Evolutionary conservation across 2,113 vertebrate genomes (phyloP), one percentile per base, ranked within the genome.

Genomic region (Brachyistius frenatus): DNA sequence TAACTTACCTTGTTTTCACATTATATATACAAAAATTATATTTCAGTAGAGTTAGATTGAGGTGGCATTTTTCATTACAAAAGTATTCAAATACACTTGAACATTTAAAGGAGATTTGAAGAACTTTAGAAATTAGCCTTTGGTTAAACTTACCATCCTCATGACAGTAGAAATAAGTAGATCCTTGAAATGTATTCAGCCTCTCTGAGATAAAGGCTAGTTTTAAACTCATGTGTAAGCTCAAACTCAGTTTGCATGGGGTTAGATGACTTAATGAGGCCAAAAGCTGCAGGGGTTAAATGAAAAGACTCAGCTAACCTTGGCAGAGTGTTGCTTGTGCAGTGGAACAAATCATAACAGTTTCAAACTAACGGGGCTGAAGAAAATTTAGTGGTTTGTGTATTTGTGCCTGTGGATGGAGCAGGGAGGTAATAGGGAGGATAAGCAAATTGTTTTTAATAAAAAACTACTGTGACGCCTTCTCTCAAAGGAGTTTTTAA

Each of bases 291-390:
- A 70, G 80, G 78, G 80, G n/a, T 56, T 33, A 66, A 69, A 69
- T 76, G 47, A 85, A 78, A 81, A 80, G 52, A 75, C n/a, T 75
- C 63, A 64, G 56, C 49, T 55, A 65, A 44, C 64, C 44, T 76
- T 78, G 37, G 54, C 62, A 74, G 13, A 75, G 66, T 33, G 33
- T 73, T 70, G 57, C 49, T 72, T 73, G 47, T 83, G 58, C 61
- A 39, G 10, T n/a, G 58, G 41, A 78, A 69, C 39, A 75, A 77
- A 80, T 54, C 58, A 56, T 9, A 64, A 47, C 35, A 73, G 46
- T 49, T 53, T 56, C 55, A 66, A 78, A 63, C 32, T 30, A 8
- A 52, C 58, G 52, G 33, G 44, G 70, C 31, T 77, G 61, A 82
- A 72, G 52, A 76, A 55, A 71, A 52, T 76, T 78, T 71, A 62